These are phyloP conservation scores for Cinara cedri DNA, from an alignment of 2,888 invertebrate species.

Conservation along the genomic window DNA sequence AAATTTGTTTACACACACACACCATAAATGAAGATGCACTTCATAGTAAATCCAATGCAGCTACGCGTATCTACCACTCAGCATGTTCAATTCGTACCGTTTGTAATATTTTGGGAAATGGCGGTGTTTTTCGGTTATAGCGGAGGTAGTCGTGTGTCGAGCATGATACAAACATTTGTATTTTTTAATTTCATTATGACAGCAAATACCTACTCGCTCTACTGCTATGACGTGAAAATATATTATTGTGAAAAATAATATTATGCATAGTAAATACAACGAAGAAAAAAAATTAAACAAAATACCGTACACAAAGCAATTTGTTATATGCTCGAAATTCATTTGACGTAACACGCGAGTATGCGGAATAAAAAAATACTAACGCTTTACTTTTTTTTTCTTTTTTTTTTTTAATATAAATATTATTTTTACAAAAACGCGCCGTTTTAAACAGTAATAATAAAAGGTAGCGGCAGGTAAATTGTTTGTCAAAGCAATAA, in stretches of 20 bases:
- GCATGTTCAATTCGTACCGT: too few species aligned
- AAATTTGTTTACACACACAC: too few species aligned
- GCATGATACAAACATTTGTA: too few species aligned
- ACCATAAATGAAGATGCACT: too few species aligned
- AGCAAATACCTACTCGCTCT: too few species aligned
- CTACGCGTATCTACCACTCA: too few species aligned
- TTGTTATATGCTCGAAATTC: constrained; percentile 35
- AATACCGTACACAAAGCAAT: constrained; percentile 32
- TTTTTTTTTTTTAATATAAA: constrained; percentile 54
- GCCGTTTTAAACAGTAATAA: constrained; percentile 54
- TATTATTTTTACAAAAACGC: constrained; percentile 40
- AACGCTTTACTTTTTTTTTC: too few species aligned
- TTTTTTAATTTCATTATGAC: constrained; percentile 34
- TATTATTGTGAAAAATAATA: constrained; percentile 6
- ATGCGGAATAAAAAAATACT: constrained; percentile 15
- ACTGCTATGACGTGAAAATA: background rate
- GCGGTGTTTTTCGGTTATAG: too few species aligned
- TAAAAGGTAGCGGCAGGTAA: constrained; percentile 55
- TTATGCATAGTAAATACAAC: constrained; percentile 2
- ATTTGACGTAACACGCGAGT: constrained; percentile 40
- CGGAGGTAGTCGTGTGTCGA: too few species aligned
- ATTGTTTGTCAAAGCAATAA: constrained; percentile 55
- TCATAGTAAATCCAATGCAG: too few species aligned
- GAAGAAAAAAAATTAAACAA: constrained; percentile 29
- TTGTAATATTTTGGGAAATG: too few species aligned